These are phyloP conservation scores for Microctonus aethiopoides DNA, from an alignment of 2,888 invertebrate genomes.

Conservation along the genomic window DNA sequence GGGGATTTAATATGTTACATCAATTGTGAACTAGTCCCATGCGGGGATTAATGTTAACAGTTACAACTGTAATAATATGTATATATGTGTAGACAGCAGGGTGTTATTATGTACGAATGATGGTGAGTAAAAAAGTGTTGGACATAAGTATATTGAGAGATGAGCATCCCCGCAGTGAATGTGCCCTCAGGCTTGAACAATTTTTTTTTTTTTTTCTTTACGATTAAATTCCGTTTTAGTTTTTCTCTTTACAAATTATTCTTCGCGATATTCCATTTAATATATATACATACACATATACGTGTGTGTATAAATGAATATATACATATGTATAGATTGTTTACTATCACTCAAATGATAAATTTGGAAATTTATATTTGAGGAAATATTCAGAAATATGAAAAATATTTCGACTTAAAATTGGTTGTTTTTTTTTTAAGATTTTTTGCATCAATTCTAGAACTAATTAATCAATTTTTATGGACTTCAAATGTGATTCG, in stretches of 20 bases:
- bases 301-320: too few relatives aligned
- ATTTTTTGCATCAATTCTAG: too few relatives aligned
- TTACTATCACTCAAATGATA: too few relatives aligned
- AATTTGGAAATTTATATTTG: too few relatives aligned
- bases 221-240: background rate
- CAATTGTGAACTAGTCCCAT: constrained; percentile 14
- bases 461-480: too few relatives aligned
- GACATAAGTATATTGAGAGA: background rate
- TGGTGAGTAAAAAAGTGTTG: background rate
- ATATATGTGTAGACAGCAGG: background rate
- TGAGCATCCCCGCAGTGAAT: background rate
- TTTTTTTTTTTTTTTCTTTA: background rate
- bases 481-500: too few relatives aligned
- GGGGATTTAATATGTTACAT: background rate
- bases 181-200: background rate
- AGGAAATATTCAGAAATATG: too few relatives aligned
- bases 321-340: too few relatives aligned
- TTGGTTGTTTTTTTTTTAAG: too few relatives aligned
- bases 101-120: background rate
- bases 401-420: too few relatives aligned
- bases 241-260: background rate
- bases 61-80: constrained; percentile 59
- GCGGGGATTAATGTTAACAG: constrained; percentile 50
- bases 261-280: too few relatives aligned
- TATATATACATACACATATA: background rate